Evolutionary conservation across 2,113 vertebrate species (phyloP), one percentile per base, ranked within the genome.

Genomic region (Pseudorectes ferrugineus): DNA sequence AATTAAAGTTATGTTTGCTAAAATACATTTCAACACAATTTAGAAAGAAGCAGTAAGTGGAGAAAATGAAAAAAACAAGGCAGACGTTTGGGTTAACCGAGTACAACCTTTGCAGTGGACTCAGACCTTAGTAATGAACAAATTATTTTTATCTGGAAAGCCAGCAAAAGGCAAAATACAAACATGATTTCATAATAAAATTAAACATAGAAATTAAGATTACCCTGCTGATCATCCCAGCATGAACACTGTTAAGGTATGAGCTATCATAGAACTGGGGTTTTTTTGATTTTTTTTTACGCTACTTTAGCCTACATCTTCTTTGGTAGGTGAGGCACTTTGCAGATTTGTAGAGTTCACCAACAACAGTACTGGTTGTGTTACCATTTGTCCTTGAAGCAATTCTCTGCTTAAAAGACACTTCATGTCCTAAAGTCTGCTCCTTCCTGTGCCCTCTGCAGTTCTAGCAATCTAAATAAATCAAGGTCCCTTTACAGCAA

Each of bases 241-340:
- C 22, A 70, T 24, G 4, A 66, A 10, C 8, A 33, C 2, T 35
- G 10, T 16, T 45, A 74, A 81, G 26, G 12, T 35, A 51, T 7
- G 2, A 80, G 9, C 13, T 84, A 65, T 46, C 57, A 48, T 1
- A 63, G 7, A 59, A 7, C 3, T 80, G 13, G 4, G 3, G 1
- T 2, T 40, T 29, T 36, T 24, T 43, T 18, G 3, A 0, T 0
- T 13, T 19, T 17, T 54, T 62, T 80, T 38, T 6, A 25, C 2
- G 2, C 5, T 59, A 12, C 21, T 90, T 92, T 61, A 25, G 16
- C 15, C 35, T 55, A 21, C 6, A 1, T 65, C 12, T 33, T 83
- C 11, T 63, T 94, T 45, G 49, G 12, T n/a, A 29, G 7, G 9
- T 54, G n/a, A 65, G 16, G 8, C 9, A 59, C 66, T 84, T 65